Conservation (phyloP, 2,888 invertebrate species). For the Brachypterus glaber region DNA sequence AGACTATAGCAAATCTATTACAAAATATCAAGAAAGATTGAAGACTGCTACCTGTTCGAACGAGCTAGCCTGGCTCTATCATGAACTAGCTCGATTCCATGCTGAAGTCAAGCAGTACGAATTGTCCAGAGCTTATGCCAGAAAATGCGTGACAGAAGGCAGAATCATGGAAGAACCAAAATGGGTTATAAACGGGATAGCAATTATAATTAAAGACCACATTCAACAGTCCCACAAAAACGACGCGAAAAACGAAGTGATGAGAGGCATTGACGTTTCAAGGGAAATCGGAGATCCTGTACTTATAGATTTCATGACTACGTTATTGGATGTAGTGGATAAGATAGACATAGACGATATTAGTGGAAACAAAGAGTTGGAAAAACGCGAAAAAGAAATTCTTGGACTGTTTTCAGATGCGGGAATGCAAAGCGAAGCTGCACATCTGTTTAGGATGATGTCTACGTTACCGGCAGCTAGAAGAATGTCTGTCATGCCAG, state of each 20-base stretch:
- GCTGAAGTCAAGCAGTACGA: constrained; percentile 39
- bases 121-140: constrained; percentile 37
- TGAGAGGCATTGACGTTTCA: constrained; percentile 30
- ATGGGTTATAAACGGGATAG: constrained; percentile 41
- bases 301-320: constrained; percentile 27
- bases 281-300: constrained; percentile 16
- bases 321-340: constrained; percentile 34
- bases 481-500: constrained; percentile 44
- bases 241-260: constrained; percentile 40
- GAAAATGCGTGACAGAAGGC: constrained; percentile 36
- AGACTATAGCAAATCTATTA: constrained; percentile 29
- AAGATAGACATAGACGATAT: constrained; percentile 36
- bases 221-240: constrained; percentile 40
- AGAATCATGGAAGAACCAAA: constrained; percentile 29
- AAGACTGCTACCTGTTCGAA: constrained; percentile 29
- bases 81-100: constrained; percentile 40
- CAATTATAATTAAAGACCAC: constrained; percentile 40
- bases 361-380: constrained; percentile 30
- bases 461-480: constrained; percentile 39
- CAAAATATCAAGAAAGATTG: constrained; percentile 30
- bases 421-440: constrained; percentile 38
- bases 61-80: constrained; percentile 43
- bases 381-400: constrained; percentile 40
- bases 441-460: constrained; percentile 42
- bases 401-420: constrained; percentile 37